Conservation (phyloP, 2,797 vertebrate genomes). For the Alexandromys oeconomus region DNA sequence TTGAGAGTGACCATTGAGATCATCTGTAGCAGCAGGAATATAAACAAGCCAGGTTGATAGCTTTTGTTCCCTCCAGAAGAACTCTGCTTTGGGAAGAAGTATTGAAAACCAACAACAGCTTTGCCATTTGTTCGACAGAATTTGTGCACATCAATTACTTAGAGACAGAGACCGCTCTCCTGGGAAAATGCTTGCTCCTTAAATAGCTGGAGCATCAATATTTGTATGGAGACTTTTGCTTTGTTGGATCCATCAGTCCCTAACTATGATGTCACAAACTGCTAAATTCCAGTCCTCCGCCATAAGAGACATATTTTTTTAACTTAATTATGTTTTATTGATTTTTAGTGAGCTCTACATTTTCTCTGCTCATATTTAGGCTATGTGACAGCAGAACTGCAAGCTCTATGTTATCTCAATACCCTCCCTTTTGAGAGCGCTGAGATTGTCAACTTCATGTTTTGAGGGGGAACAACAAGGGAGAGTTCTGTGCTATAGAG, state of each 20-base stretch:
- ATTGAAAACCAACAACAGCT: not conserved
- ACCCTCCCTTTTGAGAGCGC: not conserved
- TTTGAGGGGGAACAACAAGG: not conserved
- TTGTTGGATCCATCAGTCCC: not conserved
- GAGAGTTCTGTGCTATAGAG: not conserved
- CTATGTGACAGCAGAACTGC: not conserved
- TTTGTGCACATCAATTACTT: not conserved
- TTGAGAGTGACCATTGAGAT: not conserved
- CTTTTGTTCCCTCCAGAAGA: conserved; percentile 5
- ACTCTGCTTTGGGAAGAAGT: not conserved
- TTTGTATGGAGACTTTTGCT: not conserved
- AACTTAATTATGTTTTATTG: too few species aligned
- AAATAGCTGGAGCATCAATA: not conserved
- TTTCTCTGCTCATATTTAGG: too few species aligned
- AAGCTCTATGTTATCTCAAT: not conserved
- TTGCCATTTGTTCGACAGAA: not conserved
- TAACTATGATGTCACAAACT: not conserved
- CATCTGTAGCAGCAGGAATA: not conserved
- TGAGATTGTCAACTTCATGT: not conserved
- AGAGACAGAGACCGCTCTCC: not conserved
- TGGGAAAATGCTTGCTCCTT: conserved; percentile 16
- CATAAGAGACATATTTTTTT: not conserved
- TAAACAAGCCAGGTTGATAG: not conserved
- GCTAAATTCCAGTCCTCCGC: not conserved
- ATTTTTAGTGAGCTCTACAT: too few species aligned